Evolutionary conservation across 2,888 invertebrate species (phyloP), one percentile per base, ranked within the genome.

Genomic region (Ochropacha duplaris): DNA sequence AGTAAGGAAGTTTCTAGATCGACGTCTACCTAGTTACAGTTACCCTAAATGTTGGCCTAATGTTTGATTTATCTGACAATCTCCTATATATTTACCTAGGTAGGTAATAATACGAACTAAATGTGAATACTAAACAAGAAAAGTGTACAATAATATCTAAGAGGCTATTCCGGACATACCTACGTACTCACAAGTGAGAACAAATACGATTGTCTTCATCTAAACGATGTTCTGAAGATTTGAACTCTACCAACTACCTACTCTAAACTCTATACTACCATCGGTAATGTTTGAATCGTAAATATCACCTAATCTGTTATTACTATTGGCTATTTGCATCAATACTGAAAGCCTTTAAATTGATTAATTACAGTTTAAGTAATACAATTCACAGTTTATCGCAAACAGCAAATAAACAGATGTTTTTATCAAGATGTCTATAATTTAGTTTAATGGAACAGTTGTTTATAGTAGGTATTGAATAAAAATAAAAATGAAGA

Each of bases 401-500:
- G 44, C 9, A 19, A 39, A 39, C 16, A 39, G 39, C n/a, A 36
- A n/a, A 9, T 44, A 44, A 44, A 44, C 44, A 19, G 19, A 44
- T 19, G 19, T 44, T 44, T 19, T 44, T 44, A 44, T 44, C 16
- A 19, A 19, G 16, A 1, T 39, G 16, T 39, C 12, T 31, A 19
- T 44, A 44, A 44, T 44, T 19, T 44, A 19, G 19, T 44, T 44
- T 8, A 39, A 39, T 39, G 39, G 39, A 39, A 39, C 34, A 34
- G 34, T 34, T 34, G 28, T 9, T 28, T 6, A 28, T 28, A 9
- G 31, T 36, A 0, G 19, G 1, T 44, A 19, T 44, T 19, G 19
- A 9, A 19, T 16, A 69, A 62, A 71, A 71, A 71, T 69, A 62
- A 68, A 68, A 72, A 64, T 44, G 26, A 39, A 55, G 60, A 59